These are phyloP conservation scores for Vanessa tameamea DNA, from an alignment of 1,140 invertebrate species.

Conservation along the genomic window DNA sequence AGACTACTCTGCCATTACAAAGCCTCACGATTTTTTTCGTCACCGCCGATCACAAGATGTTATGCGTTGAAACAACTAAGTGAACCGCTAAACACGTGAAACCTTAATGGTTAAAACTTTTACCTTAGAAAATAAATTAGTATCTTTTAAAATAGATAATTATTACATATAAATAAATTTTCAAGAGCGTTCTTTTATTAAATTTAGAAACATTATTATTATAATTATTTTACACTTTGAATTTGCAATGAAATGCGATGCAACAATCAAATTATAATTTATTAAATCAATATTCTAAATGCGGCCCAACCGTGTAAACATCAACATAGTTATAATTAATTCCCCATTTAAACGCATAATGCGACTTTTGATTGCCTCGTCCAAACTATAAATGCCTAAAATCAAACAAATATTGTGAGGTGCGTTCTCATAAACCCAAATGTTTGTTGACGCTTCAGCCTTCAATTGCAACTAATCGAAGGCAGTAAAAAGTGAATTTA, in stretches of 20 bases:
- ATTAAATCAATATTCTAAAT: neutral
- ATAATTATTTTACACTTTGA: too few species aligned
- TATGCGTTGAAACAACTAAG: too few species aligned
- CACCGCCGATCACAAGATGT: too few species aligned
- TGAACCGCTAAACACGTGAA: too few species aligned
- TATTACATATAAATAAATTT: too few species aligned
- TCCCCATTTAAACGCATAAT: constrained; percentile 14
- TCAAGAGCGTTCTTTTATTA: too few species aligned
- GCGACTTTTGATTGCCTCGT: constrained; percentile 21
- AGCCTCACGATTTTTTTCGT: too few species aligned
- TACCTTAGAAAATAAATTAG: too few species aligned
- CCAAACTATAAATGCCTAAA: constrained; percentile 31
- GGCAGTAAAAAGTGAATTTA: constrained; percentile 68
- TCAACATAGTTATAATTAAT: constrained; percentile 8
- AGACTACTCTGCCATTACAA: too few species aligned
- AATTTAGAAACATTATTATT: too few species aligned
- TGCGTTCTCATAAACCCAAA: constrained; percentile 53
- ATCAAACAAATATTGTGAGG: constrained; percentile 38
- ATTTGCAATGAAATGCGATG: neutral
- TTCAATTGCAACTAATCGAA: constrained; percentile 50
- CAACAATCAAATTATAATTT: neutral
- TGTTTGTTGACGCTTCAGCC: constrained; percentile 47
- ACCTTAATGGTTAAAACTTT: too few species aligned
- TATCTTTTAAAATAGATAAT: too few species aligned
- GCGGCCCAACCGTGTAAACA: neutral